These are phyloP conservation scores for Chelon labrosus DNA, from an alignment of 2,797 vertebrate genomes.

Conservation along the genomic window DNA sequence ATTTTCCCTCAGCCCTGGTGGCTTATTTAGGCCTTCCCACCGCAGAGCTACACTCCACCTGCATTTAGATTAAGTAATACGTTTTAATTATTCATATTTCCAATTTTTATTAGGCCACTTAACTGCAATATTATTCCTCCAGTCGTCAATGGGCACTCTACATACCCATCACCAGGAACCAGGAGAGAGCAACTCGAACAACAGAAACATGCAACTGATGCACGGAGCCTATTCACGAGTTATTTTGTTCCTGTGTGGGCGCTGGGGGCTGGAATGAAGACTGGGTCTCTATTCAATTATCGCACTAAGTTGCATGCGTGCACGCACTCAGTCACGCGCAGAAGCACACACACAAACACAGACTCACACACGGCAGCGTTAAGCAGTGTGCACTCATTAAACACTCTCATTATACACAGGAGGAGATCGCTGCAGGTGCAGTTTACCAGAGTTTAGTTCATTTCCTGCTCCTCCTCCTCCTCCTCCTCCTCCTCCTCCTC, in stretches of 20 bases:
- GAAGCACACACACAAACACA: conserved; percentile 15
- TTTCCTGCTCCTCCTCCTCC: conserved; percentile 73
- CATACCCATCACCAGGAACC: conserved; percentile 35
- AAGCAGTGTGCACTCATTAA: conserved; percentile 86
- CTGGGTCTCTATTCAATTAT: conserved; percentile 85
- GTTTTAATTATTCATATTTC: conserved; percentile 82
- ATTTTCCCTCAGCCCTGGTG: conserved; percentile 27
- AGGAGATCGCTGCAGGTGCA: conserved; percentile 83
- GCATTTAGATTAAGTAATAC: conserved; percentile 76
- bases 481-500: conserved; percentile 35
- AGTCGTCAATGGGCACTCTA: conserved; percentile 60
- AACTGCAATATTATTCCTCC: conserved; percentile 66
- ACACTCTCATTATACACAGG: conserved; percentile 84
- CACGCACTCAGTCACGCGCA: conserved; percentile 14
- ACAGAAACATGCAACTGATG: conserved; percentile 60
- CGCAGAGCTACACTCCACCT: conserved; percentile 52
- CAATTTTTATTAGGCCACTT: conserved; percentile 70
- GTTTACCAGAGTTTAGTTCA: conserved; percentile 80
- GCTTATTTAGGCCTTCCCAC: conserved; percentile 46
- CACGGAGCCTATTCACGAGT: conserved; percentile 78
- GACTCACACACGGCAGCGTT: conserved; percentile 58
- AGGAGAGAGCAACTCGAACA: conserved; percentile 66
- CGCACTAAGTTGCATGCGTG: conserved; percentile 43
- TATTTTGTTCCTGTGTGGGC: conserved; percentile 61
- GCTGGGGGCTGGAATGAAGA: conserved; percentile 74